Base-by-base conservation (phyloP, 2,797 vertebrate genomes). In the Spinus olivaceus region DNA sequence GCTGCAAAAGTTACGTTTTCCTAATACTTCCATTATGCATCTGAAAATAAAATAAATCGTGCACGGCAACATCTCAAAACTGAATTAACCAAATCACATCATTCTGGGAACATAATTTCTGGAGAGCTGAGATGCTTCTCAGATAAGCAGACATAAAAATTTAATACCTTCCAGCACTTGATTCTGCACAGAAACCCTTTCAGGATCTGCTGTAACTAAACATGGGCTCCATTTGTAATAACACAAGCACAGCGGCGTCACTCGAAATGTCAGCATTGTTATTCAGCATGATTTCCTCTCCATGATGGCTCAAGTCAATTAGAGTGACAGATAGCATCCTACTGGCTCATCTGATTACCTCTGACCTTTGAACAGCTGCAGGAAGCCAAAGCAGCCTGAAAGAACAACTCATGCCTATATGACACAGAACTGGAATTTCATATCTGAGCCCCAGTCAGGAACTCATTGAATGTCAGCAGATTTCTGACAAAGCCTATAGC, bases 341-440 rank as follows among this genome's bases (percentile, higher is more conserved):
- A 92, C 73, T 93, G 95, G 95, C 81, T 97, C 60, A 97, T 97
- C 94, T 94, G 94, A 97, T 97, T 98, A 97, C 95, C 96, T 97
- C 92, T 97, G 96, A 97, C 95, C 96, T 97, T 98, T 97, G 91
- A 97, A 96, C 96, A 97, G 95, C 88, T 97, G 87, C 80, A 93
- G 86, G 95, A 95, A 96, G 89, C 83, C 96, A 97, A 96, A 97
- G 95, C 85, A 96, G 83, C 91, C 86, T 41, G 90, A 95, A 96
- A 96, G 88, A 91, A 90, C 81, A 95, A 90, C 79, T 96, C 94
- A 94, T 95, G 95, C 90, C 97, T 96, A 86, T 64, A 95, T 88
- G 92, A 96, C 89, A 96, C 88, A 94, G 92, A 96, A 80, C 90
- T 95, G 84, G 87, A 94, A 96, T 97, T 97, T 96, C 89, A 14